Evolutionary conservation across 2,797 vertebrate genomes (phyloP).

Genomic region (Falco naumanni): DNA sequence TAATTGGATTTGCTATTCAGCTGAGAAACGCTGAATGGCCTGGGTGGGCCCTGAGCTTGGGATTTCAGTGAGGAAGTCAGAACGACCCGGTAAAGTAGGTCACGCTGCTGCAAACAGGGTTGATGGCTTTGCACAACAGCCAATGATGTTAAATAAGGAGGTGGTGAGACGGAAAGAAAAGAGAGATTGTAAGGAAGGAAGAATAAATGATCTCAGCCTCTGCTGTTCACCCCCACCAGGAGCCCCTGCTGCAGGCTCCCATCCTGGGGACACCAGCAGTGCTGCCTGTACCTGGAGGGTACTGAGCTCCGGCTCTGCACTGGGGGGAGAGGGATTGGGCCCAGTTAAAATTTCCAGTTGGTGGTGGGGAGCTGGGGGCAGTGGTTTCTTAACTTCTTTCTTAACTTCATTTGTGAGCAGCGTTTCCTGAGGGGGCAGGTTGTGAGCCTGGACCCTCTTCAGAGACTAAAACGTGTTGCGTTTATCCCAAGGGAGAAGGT

Average conservation of each 20-base stretch:
- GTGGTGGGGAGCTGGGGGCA: neutral
- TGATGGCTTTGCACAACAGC: neutral
- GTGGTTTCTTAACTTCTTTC: neutral
- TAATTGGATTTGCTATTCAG: constrained; percentile 55
- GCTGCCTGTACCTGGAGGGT: neutral
- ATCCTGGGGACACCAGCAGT: neutral
- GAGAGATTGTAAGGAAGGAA: neutral
- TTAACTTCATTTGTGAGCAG: neutral
- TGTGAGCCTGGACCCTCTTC: neutral
- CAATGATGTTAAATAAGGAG: constrained; percentile 14
- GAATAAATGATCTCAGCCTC: neutral
- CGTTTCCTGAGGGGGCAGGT: neutral
- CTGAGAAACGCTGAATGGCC: neutral
- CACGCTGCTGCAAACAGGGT: neutral
- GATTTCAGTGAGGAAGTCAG: neutral
- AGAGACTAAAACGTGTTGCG: neutral
- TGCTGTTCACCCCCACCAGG: neutral
- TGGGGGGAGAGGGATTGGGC: neutral
- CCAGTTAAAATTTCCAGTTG: neutral
- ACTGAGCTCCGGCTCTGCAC: neutral
- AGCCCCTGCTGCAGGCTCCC: neutral
- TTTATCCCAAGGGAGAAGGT: neutral
- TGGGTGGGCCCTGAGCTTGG: neutral
- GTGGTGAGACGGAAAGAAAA: constrained; percentile 48
- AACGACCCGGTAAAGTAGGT: neutral